Evolutionary conservation across 1,140 invertebrate species (phyloP).

Genomic region (Drosophila kohkoa): DNA sequence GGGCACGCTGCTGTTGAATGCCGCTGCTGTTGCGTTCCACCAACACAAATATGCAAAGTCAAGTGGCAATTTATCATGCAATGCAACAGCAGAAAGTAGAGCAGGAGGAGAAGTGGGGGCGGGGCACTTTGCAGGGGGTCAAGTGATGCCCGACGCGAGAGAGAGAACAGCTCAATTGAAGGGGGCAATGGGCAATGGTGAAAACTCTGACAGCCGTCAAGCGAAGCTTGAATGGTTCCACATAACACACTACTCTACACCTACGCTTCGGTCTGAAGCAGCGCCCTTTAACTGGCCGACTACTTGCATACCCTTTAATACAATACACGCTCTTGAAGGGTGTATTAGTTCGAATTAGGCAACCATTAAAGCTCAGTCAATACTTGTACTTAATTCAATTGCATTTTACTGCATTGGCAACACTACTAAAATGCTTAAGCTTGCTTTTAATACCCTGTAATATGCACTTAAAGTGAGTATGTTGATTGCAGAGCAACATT

Average conservation of each 20-base stretch:
- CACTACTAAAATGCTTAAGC: not conserved
- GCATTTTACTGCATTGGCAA: too few species aligned
- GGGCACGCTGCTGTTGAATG: slow-evolving; percentile 14
- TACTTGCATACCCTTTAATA: slow-evolving; percentile 9
- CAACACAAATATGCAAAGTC: slow-evolving; percentile 77
- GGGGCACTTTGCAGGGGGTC: slow-evolving; percentile 52
- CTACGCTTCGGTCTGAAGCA: slow-evolving; percentile 30
- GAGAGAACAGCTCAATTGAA: slow-evolving; percentile 63
- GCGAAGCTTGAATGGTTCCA: slow-evolving; percentile 39
- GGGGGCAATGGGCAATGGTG: slow-evolving; percentile 30
- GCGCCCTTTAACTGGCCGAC: not conserved
- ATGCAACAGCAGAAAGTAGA: slow-evolving; percentile 37
- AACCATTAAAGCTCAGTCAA: too few species aligned
- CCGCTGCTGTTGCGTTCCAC: slow-evolving; percentile 16
- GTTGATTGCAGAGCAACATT: too few species aligned
- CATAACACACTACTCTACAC: slow-evolving; percentile 30
- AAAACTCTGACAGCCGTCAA: slow-evolving; percentile 23
- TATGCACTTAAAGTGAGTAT: too few species aligned
- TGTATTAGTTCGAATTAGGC: not conserved
- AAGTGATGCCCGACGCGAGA: slow-evolving; percentile 55
- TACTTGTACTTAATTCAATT: too few species aligned
- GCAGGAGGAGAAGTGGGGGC: slow-evolving; percentile 14
- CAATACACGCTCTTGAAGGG: not conserved
- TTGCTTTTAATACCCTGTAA: too few species aligned
- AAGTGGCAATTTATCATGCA: slow-evolving; percentile 79